Evolutionary conservation across 2,888 invertebrate species (phyloP).

Genomic region (Andricus curvator): DNA sequence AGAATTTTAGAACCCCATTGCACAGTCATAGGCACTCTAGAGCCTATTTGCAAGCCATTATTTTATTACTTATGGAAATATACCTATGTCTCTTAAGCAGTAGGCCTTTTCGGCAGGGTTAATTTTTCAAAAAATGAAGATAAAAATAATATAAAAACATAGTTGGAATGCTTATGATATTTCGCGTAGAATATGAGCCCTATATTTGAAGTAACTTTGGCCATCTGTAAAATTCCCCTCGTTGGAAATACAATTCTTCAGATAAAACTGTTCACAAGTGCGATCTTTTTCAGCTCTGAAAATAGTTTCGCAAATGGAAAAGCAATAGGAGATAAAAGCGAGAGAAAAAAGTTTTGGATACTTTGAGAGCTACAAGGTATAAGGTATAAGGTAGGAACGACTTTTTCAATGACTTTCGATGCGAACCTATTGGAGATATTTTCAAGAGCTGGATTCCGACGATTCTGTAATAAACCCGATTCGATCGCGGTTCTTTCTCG

Average conservation of each 20-base stretch:
- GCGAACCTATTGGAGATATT: constrained; percentile 36
- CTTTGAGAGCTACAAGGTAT: constrained; percentile 15
- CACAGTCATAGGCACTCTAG: too few species aligned
- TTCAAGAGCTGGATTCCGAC: constrained; percentile 41
- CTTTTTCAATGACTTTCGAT: constrained; percentile 35
- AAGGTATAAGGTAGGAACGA: constrained; percentile 22
- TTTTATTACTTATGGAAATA: too few species aligned
- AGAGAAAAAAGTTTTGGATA: constrained; percentile 15
- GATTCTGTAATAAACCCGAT: constrained; percentile 42
- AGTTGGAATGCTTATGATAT: too few species aligned
- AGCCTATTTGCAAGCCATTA: too few species aligned
- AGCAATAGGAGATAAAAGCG: neutral
- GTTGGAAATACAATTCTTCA: neutral
- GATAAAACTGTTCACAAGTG: too few species aligned
- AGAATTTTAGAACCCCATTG: too few species aligned
- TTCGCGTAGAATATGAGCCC: too few species aligned
- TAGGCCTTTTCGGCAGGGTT: too few species aligned
- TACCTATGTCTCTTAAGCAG: too few species aligned
- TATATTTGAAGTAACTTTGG: too few species aligned
- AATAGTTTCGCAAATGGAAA: neutral
- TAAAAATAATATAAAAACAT: too few species aligned
- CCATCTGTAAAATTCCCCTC: neutral
- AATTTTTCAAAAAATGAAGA: too few species aligned
- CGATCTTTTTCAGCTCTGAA: neutral
- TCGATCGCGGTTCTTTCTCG: constrained; percentile 47